Evolutionary conservation across 2,797 vertebrate genomes (phyloP).

Genomic region (Neoniphon sammara): DNA sequence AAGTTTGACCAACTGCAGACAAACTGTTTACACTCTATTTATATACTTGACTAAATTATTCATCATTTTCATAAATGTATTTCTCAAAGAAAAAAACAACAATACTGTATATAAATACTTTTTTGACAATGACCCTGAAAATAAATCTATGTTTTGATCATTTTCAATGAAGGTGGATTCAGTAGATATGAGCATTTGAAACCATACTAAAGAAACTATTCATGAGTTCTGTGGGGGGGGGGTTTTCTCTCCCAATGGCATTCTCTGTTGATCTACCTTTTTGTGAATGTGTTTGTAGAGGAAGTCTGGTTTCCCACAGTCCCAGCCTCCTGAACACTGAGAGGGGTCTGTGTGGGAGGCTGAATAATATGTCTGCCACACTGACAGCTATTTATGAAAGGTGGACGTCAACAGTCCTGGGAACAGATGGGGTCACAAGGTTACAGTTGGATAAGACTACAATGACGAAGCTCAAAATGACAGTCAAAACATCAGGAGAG

Average conservation of each 20-base stretch:
- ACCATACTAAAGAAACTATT: too few relatives aligned
- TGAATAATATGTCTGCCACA: conserved; percentile 13
- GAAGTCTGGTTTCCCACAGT: not conserved
- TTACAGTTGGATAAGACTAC: conserved; percentile 14
- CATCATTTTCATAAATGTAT: not conserved
- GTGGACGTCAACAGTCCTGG: conserved; percentile 8
- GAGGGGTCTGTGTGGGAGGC: not conserved
- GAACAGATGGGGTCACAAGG: conserved; percentile 22
- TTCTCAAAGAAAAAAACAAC: not conserved
- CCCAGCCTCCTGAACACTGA: not conserved
- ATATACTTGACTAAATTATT: conserved; percentile 6
- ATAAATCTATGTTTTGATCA: too few relatives aligned
- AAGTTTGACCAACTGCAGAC: conserved; percentile 40
- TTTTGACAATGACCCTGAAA: too few relatives aligned
- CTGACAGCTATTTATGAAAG: conserved; percentile 17
- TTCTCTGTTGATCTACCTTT: not conserved
- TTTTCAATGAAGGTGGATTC: too few relatives aligned
- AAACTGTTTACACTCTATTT: not conserved
- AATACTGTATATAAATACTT: not conserved
- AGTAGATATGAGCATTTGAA: too few relatives aligned
- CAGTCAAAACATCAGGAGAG: not conserved
- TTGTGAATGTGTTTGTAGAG: not conserved
- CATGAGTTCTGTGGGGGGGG: too few relatives aligned
- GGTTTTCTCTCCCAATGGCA: too few relatives aligned
- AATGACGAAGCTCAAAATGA: conserved; percentile 17